These are phyloP conservation scores for Montipora foliosa DNA, from an alignment of 64 coral and sea anemone genomes.

Conservation along the genomic window DNA sequence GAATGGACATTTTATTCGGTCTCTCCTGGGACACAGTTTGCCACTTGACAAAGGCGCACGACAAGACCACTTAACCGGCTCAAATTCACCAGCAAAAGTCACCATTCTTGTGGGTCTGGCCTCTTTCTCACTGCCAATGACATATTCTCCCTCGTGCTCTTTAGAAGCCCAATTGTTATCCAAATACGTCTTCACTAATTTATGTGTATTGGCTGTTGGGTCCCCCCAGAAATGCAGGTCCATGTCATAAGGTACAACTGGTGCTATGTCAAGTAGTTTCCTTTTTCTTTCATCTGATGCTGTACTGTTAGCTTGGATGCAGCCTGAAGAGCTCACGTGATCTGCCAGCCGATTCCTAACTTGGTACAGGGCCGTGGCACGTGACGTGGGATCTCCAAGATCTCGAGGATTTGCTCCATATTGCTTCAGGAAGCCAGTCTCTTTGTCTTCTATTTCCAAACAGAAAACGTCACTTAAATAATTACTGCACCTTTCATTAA, in stretches of 20 bases:
- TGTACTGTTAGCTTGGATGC: background rate
- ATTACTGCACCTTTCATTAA: too few species aligned
- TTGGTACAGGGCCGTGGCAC: constrained; percentile 65
- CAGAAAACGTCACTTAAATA: background rate
- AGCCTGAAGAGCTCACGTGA: background rate
- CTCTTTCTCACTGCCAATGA: constrained; percentile 68
- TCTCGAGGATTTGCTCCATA: constrained; percentile 49
- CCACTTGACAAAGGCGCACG: constrained; percentile 84
- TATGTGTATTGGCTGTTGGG: constrained; percentile 72
- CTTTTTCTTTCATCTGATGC: constrained; percentile 38
- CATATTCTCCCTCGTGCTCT: constrained; percentile 77
- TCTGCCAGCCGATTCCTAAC: constrained; percentile 13
- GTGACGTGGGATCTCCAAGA: constrained; percentile 70
- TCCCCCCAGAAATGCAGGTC: constrained; percentile 95
- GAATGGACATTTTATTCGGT: constrained; percentile 94
- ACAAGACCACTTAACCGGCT: constrained; percentile 95
- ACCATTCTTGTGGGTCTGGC: constrained; percentile 80
- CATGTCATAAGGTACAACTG: constrained; percentile 94
- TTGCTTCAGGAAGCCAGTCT: constrained; percentile 30
- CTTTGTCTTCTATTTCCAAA: background rate
- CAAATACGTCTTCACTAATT: constrained; percentile 76
- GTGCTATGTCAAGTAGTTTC: constrained; percentile 82
- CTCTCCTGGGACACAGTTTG: constrained; percentile 94
- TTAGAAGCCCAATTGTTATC: constrained; percentile 85
- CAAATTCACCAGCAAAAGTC: constrained; percentile 83